Evolutionary conservation across 2,797 vertebrate species (phyloP), one percentile per base, ranked within the genome.

Genomic region (Agapornis canus): DNA sequence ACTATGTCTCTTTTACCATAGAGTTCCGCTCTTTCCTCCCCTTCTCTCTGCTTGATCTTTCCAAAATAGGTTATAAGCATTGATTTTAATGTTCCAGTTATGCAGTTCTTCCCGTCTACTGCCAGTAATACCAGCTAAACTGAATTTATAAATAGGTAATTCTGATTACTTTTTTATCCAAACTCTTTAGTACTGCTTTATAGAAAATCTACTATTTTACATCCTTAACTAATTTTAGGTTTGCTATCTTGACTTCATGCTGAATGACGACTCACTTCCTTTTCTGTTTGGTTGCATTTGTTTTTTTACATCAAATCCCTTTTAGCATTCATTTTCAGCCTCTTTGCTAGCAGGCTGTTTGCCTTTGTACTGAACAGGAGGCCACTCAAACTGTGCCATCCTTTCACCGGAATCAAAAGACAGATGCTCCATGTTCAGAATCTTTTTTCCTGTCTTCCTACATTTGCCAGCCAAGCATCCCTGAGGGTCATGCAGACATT

Each of bases 61-160:
- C 57, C 37, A 40, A 86, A 94, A 82, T 82, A 90, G 70, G 51
- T 88, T 89, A 91, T 88, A 76, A 88, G 14, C 8, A 52, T 68
- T 92, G 83, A 95, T 79, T 93, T 92, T 82, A 82, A 82, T 89
- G 60, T 90, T 84, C 60, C 31, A 29, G 26, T 93, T 89, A 77
- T 0, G 1, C 59, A 81, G 31, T 86, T 92, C 47, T 84, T 92
- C 31, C 66, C 16, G 45, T 66, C 26, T 88, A 25, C 40, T 82
- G 54, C 61, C 80, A 72, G 43, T 69, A 90, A 76, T 45, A 76
- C 14, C 43, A 60, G 23, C 43, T 84, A 82, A 13, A 31, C 16
- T 84, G 66, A 70, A 76, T 79, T 91, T 82, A 81, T 81, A 90
- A 89, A 86, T 57, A 69, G 0, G 2, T 72, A 23, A 47, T 81